A percentile compares a stretch with the other conserved stretches of the same genome.
Conservation (phyloP, 1,140 invertebrate genomes). For the Cherax quadricarinatus region DNA sequence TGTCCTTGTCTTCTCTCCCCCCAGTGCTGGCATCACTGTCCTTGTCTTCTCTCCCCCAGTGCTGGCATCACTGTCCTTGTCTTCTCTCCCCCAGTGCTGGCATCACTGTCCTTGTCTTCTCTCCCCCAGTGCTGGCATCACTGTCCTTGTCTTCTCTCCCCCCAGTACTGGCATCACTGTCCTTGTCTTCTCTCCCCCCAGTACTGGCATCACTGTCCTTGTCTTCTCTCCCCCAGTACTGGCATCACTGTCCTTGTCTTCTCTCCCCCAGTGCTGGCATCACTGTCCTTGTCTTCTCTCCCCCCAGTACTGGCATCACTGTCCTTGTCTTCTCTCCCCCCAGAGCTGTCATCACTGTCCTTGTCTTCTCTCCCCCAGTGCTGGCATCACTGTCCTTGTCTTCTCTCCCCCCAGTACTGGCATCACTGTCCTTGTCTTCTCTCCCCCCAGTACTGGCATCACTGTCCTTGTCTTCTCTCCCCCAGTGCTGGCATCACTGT, state of each 20-base stretch:
- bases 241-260: background rate
- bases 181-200: no score
- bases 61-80: background rate
- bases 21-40: background rate
- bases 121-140: background rate
- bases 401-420: background rate
- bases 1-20: background rate
- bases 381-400: background rate
- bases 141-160: background rate
- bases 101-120: no score
- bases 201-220: background rate
- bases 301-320: background rate
- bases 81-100: background rate
- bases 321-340: background rate
- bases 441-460: background rate
- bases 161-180: background rate
- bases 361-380: background rate
- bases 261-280: background rate
- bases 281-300: background rate
- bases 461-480: background rate
- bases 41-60: no score
- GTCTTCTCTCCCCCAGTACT: background rate
- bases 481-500: background rate
- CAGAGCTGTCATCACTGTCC: background rate
- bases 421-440: background rate